phyloP scores from a whole-genome alignment of 1,140 invertebrate genomes.

The Bombyx mori region ASM3026992v2 NC_085123.1:16729001-16729500 shows the following conservation, averaged over 20 bases:
- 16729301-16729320: constrained; percentile 84
- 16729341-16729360: constrained; percentile 86
- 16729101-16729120: constrained; percentile 17
- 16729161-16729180: constrained; percentile 18
- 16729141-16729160: constrained; percentile 30
- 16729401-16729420: constrained; percentile 85
- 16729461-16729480: constrained; percentile 80
- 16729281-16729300: constrained; percentile 82
- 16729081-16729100: no score
- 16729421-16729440: constrained; percentile 87
- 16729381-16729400: constrained; percentile 85
- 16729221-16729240: constrained; percentile 6
- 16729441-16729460: constrained; percentile 86
- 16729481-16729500: constrained; percentile 89
- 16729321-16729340: constrained; percentile 85
- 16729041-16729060: no score
- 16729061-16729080: no score
- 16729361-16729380: constrained; percentile 87
- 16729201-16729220: not conserved
- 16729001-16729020: no score
- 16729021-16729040: no score
- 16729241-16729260: constrained; percentile 76
- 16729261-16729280: constrained; percentile 80
- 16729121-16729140: constrained; percentile 23
- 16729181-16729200: constrained; percentile 22